Evolutionary conservation across 2,797 vertebrate species (phyloP), one percentile per base, ranked within the genome.

Genomic region (Microchirus variegatus): DNA sequence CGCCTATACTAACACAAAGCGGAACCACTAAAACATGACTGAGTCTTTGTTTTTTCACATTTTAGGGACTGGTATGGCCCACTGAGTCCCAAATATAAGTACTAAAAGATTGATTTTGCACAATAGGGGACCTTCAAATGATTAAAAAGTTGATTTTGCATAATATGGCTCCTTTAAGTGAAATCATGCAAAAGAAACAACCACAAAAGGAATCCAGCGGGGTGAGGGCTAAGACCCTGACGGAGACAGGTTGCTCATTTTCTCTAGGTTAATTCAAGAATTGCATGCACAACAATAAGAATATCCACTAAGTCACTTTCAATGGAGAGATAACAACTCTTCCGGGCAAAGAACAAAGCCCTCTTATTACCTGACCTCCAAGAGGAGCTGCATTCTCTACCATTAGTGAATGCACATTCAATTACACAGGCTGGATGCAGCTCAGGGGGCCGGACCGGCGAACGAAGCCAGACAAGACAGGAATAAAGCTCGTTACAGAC

Each of bases 401-500:
- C 77, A 80, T 78, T 76, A 75, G 63, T 48, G 77, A 81, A 58
- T 68, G 67, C 74, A 81, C 81, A 74, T 86, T 90, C 83, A 90
- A 88, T 90, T 87, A 86, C 77, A 81, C 63, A 63, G 73, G 80
- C 70, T 81, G 73, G 78, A 81, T 78, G 79, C 72, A 67, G 82
- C 88, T 90, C 65, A 59, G 86, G 89, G 67, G 72, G 69, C 67
- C 44, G 43, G 49, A 82, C 51, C 76, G 73, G 77, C 73, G 78
- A 83, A 58, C 76, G 75, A 51, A 73, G 60, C 74, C 82, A 89
- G 85, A 89, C 78, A 86, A 85, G 80, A 90, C 75, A 78, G 72
- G 89, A 91, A 91, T 90, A 82, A 91, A 89, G 83, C 82, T 86
- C 58, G 83, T 90, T 90, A 86, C 65, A 73, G 86, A 79, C 75